phyloP scores from a whole-genome alignment of 2,797 vertebrate genomes.

The Premnoplex brunnescens region DNA sequence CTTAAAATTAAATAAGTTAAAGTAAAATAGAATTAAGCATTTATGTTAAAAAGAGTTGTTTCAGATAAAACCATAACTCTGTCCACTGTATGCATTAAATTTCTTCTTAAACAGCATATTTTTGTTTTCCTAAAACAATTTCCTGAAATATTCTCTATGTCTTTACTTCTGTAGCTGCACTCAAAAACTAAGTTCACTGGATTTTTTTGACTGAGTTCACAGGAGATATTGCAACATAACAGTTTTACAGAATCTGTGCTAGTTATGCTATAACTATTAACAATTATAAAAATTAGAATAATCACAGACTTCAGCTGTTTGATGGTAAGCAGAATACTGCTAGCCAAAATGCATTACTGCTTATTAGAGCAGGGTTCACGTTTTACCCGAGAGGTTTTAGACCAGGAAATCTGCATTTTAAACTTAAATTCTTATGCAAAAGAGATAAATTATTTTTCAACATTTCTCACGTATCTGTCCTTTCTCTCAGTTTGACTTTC shows the following conservation, averaged over 20 bases:
- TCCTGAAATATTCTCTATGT: neutral
- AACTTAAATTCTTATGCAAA: neutral
- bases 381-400: neutral
- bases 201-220: neutral
- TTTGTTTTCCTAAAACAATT: neutral
- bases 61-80: neutral
- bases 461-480: fast-evolving
- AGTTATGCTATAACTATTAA: neutral
- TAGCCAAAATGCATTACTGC: neutral
- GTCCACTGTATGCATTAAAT: neutral
- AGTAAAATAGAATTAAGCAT: neutral
- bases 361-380: neutral
- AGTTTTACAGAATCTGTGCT: neutral
- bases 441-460: neutral
- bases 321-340: neutral
- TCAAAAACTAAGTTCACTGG: neutral
- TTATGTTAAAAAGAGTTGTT: neutral
- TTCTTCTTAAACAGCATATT: neutral
- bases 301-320: neutral
- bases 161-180: neutral
- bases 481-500: neutral
- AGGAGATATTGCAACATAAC: neutral
- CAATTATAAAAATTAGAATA: neutral
- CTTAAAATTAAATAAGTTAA: neutral
- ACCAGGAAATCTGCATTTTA: neutral